Evolutionary conservation across 1,140 invertebrate genomes (phyloP).

Genomic region (Babylonia areolata): DNA sequence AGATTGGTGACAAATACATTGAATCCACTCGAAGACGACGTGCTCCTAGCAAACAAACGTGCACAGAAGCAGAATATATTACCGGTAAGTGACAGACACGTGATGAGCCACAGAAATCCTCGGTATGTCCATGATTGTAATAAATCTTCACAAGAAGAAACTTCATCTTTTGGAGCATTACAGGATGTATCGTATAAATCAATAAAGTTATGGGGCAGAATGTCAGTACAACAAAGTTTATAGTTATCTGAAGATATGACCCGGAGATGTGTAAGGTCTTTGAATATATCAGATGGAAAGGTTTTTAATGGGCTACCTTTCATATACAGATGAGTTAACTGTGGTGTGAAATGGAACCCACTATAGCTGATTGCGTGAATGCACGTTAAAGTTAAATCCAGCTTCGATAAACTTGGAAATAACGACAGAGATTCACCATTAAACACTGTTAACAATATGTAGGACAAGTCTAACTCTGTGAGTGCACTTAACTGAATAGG

Average conservation of each 20-base stretch:
- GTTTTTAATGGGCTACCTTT: not conserved
- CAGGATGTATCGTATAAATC: not conserved
- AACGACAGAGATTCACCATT: not conserved
- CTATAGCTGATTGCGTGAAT: not conserved
- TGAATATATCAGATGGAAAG: not conserved
- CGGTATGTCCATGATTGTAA: slow-evolving; percentile 6
- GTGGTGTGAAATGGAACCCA: not conserved
- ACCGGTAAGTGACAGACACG: not conserved
- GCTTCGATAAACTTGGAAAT: not conserved
- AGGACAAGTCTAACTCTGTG: not conserved
- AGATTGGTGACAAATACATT: not conserved
- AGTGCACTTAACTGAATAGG: not conserved
- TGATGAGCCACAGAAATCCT: not conserved
- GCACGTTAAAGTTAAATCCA: not conserved
- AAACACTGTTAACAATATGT: not conserved
- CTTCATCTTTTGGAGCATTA: not conserved
- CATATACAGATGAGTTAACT: not conserved
- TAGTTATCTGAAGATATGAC: not conserved
- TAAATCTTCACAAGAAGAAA: slow-evolving; percentile 1
- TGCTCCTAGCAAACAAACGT: not conserved
- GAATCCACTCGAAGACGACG: not conserved
- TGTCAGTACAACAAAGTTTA: not conserved
- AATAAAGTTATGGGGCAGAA: not conserved
- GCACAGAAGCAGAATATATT: not conserved
- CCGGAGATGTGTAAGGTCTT: not conserved